Evolutionary conservation across 1,140 invertebrate species (phyloP).

Genomic region (Delia radicum): DNA sequence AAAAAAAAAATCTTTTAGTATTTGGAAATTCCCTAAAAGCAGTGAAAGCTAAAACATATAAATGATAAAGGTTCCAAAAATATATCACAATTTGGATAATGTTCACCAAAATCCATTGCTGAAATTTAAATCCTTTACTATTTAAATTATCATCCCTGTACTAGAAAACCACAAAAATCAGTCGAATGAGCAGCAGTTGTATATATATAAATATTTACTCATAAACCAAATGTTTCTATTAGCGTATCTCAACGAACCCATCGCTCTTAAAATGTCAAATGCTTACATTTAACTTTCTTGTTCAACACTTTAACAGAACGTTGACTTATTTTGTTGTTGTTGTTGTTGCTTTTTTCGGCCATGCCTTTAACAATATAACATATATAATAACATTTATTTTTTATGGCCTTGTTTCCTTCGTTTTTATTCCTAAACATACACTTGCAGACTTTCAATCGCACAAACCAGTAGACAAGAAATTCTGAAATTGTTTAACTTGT

Average conservation of each 20-base stretch:
- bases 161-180: too few relatives aligned
- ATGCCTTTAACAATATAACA: not conserved
- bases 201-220: too few relatives aligned
- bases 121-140: too few relatives aligned
- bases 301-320: slow-evolving; percentile 21
- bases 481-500: not conserved
- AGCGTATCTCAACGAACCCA: slow-evolving; percentile 18
- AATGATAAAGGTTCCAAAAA: too few relatives aligned
- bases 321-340: not conserved
- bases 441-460: not conserved
- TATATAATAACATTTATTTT: not conserved
- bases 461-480: not conserved
- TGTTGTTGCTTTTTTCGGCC: not conserved
- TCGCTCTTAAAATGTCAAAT: slow-evolving; percentile 20
- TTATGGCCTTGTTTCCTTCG: not conserved
- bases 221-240: slow-evolving; percentile 16
- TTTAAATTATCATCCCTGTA: too few relatives aligned
- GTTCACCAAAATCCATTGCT: too few relatives aligned
- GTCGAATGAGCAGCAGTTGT: too few relatives aligned
- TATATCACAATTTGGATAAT: too few relatives aligned
- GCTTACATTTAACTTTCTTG: slow-evolving; percentile 20
- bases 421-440: not conserved
- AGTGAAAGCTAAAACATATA: too few relatives aligned
- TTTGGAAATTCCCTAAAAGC: too few relatives aligned
- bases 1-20: too few relatives aligned